Percentiles rank a stretch among this genome's conserved stretches.
Conservation (phyloP, 2,797 vertebrate genomes). For the Diglossa cyanea region DNA sequence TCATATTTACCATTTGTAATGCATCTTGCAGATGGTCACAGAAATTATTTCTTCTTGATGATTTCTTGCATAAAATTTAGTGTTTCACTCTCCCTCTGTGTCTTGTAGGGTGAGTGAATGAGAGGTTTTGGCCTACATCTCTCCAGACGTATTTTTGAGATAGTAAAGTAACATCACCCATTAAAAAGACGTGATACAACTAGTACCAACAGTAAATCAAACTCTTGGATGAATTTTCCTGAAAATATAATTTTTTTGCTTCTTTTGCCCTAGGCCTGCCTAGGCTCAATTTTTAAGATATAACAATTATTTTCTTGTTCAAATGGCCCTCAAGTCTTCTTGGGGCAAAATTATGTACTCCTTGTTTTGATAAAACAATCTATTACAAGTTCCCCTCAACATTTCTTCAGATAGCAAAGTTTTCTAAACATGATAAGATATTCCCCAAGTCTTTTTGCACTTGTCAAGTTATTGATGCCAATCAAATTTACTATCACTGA, state of each 20-base stretch:
- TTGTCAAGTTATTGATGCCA: neutral
- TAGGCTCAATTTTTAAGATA: neutral
- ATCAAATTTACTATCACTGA: neutral
- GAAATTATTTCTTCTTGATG: neutral
- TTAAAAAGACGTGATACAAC: neutral
- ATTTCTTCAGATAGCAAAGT: neutral
- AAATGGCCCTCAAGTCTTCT: neutral
- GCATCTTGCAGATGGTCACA: neutral
- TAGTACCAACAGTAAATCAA: neutral
- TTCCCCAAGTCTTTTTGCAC: neutral
- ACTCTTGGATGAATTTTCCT: neutral
- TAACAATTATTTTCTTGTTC: neutral
- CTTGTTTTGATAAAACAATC: neutral
- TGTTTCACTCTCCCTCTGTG: neutral
- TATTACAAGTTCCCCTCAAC: neutral
- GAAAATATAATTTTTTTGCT: neutral
- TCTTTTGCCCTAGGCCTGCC: neutral
- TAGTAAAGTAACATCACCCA: neutral
- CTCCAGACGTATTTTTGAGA: neutral
- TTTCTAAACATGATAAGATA: neutral
- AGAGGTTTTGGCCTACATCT: neutral
- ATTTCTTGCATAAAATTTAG: neutral
- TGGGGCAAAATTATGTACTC: neutral
- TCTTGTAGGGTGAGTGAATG: neutral
- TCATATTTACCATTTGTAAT: neutral